Conservation (phyloP, 2,113 vertebrate genomes). For the Cricetomys ansorgei region DNA sequence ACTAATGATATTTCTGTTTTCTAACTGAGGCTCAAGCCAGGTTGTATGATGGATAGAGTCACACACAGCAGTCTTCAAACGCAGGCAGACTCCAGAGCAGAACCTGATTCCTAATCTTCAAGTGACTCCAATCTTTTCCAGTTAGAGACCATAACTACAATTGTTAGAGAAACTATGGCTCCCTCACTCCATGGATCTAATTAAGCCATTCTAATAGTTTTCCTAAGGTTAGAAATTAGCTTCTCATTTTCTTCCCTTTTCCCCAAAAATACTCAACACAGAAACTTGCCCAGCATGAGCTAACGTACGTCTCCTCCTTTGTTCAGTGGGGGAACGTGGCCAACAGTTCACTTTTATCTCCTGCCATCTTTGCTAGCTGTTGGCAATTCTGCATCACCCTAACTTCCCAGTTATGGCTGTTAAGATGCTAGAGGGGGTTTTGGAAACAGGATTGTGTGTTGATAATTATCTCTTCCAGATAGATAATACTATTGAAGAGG, state of each 20-base stretch:
- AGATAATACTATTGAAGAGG: slow-evolving; percentile 33
- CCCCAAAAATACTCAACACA: slow-evolving; percentile 31
- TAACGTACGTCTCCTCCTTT: not conserved
- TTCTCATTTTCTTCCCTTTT: slow-evolving; percentile 54
- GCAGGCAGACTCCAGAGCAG: not conserved
- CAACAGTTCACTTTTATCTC: slow-evolving; percentile 43
- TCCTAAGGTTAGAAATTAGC: not conserved
- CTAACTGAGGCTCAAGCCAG: not conserved
- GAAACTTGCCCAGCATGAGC: slow-evolving; percentile 35
- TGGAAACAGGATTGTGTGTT: slow-evolving; percentile 40
- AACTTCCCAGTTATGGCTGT: slow-evolving; percentile 4
- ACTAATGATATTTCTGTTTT: not conserved
- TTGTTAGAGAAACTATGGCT: not conserved
- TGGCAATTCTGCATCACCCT: not conserved
- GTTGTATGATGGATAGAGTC: not conserved
- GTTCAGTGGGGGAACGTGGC: not conserved
- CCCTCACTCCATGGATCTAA: not conserved
- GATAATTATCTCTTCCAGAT: slow-evolving; percentile 37
- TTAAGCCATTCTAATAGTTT: not conserved
- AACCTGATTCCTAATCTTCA: not conserved
- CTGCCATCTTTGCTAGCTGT: slow-evolving; percentile 44
- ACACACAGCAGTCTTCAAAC: not conserved
- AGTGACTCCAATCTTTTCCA: not conserved
- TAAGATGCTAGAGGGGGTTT: slow-evolving; percentile 48
- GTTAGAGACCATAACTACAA: not conserved